Evolutionary conservation across 2,888 invertebrate species (phyloP).

Genomic region (Synanthedon andrenaeformis): DNA sequence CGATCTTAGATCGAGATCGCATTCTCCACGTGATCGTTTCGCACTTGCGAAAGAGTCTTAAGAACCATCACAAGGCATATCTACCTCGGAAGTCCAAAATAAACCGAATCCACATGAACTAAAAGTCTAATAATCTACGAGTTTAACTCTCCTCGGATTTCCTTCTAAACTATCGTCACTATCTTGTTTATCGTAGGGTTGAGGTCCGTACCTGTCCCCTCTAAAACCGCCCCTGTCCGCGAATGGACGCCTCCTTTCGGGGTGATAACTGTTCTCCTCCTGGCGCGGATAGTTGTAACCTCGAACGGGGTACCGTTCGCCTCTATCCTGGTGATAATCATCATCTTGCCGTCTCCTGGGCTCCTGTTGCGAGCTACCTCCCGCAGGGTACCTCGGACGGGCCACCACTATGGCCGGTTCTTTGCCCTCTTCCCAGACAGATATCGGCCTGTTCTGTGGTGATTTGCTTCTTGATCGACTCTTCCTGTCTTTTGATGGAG

Average conservation of each 20-base stretch:
- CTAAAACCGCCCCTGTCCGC: conserved; percentile 31
- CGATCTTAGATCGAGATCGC: too few species aligned
- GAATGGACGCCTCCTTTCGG: conserved; percentile 24
- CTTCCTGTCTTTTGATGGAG: conserved; percentile 28
- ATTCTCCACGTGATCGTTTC: too few species aligned
- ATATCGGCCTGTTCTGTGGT: conserved; percentile 26
- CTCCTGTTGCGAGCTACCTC: conserved; percentile 10
- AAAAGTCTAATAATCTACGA: conserved; percentile 45
- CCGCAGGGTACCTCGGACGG: conserved; percentile 18
- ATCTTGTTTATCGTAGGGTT: conserved; percentile 10
- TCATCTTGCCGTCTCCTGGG: conserved; percentile 13
- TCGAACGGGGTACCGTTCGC: conserved; percentile 3
- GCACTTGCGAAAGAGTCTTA: too few species aligned
- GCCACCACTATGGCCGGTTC: conserved; percentile 11
- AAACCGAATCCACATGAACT: too few species aligned
- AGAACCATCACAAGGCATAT: too few species aligned
- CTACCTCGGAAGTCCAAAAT: too few species aligned
- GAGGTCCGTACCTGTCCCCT: conserved; percentile 16
- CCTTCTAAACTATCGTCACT: neutral
- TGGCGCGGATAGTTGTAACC: neutral
- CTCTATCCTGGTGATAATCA: conserved; percentile 13
- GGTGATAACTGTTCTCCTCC: conserved; percentile 2
- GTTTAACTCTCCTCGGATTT: conserved; percentile 31
- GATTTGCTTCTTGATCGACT: conserved; percentile 40
- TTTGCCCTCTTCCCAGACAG: conserved; percentile 36